These are phyloP conservation scores for Leptinotarsa lineolata DNA, from an alignment of 1,140 invertebrate genomes.

Conservation along the genomic window DNA sequence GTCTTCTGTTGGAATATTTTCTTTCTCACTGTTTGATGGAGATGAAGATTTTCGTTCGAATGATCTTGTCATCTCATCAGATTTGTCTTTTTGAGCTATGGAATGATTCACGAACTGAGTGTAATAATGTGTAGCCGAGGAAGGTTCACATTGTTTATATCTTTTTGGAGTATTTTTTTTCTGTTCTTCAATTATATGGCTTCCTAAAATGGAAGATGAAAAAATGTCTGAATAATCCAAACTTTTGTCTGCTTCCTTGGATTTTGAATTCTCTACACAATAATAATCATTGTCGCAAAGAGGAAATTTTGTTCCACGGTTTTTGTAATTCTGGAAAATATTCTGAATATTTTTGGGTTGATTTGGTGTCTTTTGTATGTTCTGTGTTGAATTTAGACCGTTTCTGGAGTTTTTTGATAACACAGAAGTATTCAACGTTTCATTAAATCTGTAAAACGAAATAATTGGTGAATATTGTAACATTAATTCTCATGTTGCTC, in stretches of 20 bases:
- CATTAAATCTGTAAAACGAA: conserved; percentile 14
- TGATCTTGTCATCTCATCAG: background rate
- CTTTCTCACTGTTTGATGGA: background rate
- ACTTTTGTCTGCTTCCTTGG: conserved; percentile 10
- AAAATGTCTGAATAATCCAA: conserved; percentile 18
- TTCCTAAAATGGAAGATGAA: conserved; percentile 9
- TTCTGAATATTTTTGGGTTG: background rate
- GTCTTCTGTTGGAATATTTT: background rate
- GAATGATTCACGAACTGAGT: conserved; percentile 9
- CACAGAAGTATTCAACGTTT: conserved; percentile 14
- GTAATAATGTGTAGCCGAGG: conserved; percentile 7
- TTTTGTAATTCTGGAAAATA: background rate
- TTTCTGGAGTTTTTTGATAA: conserved; percentile 11
- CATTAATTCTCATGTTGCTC: background rate
- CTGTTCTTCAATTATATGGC: background rate
- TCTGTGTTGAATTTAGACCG: background rate
- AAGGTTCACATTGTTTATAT: conserved; percentile 3
- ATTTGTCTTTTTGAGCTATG: conserved; percentile 4
- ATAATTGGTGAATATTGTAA: background rate
- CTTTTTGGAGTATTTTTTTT: background rate
- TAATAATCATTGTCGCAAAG: conserved; percentile 21
- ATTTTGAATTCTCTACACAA: background rate
- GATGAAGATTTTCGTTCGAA: background rate
- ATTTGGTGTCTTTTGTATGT: conserved; percentile 16
- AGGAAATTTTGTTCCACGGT: conserved; percentile 9